A percentile compares a stretch with the other conserved stretches of the same genome.
Evolutionary conservation across 1,140 invertebrate genomes (phyloP).

Genomic region (Tigriopus japonicus): DNA sequence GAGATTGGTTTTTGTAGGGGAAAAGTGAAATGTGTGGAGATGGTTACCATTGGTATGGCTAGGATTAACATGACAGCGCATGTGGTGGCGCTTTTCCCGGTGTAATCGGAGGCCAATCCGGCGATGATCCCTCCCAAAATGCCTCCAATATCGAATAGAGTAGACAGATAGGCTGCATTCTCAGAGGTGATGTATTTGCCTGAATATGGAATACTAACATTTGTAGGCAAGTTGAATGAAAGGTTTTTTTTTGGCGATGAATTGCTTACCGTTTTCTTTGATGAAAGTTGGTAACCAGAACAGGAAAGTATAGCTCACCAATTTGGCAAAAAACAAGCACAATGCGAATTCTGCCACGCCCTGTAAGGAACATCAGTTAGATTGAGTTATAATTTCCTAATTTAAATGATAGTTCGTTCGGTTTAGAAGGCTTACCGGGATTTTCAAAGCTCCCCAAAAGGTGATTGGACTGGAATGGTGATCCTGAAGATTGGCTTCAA

Average conservation of each 20-base stretch:
- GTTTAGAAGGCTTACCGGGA: slow-evolving; percentile 45
- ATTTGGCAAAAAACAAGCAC: slow-evolving; percentile 88
- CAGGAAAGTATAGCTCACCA: slow-evolving; percentile 90
- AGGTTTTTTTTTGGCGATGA: too few species aligned
- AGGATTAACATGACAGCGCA: slow-evolving; percentile 60
- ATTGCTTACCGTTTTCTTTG: slow-evolving; percentile 48
- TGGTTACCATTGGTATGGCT: slow-evolving; percentile 56
- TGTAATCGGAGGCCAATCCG: slow-evolving; percentile 62
- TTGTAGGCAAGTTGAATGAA: not conserved
- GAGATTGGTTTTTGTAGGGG: too few species aligned
- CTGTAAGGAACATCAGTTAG: slow-evolving; percentile 27
- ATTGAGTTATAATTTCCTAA: too few species aligned
- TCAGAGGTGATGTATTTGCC: not conserved
- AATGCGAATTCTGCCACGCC: slow-evolving; percentile 86
- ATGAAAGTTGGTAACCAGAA: slow-evolving; percentile 91
- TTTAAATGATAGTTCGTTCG: too few species aligned
- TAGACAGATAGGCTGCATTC: slow-evolving; percentile 1
- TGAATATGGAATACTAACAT: not conserved
- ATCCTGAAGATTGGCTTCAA: too few species aligned
- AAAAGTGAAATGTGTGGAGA: not conserved
- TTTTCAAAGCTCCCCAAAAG: slow-evolving; percentile 50
- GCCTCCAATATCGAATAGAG: slow-evolving; percentile 71
- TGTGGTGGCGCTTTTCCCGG: slow-evolving; percentile 58
- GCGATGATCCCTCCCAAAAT: slow-evolving; percentile 71
- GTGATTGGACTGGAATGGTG: slow-evolving; percentile 36